These are phyloP conservation scores for Campylorhamphus procurvoides DNA, from an alignment of 2,113 vertebrate genomes.

Conservation along the genomic window DNA sequence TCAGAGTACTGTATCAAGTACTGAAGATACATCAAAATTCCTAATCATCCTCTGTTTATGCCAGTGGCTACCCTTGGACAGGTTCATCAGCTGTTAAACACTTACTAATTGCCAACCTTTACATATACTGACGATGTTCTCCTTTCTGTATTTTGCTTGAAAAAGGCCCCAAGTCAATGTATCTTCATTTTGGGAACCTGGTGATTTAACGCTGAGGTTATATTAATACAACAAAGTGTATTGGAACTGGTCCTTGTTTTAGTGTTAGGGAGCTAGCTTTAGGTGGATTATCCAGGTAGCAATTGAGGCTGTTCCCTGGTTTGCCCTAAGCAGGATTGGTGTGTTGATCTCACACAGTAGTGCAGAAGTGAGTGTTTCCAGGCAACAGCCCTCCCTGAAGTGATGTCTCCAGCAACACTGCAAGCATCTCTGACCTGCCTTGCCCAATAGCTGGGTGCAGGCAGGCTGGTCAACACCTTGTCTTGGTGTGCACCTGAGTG, in stretches of 20 bases:
- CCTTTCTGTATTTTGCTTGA: background rate
- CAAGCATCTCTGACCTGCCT: background rate
- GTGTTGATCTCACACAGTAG: rapidly evolving
- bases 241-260: background rate
- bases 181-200: background rate
- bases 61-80: background rate
- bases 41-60: background rate
- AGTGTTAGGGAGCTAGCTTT: background rate
- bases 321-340: background rate
- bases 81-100: background rate
- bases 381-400: background rate
- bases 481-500: rapidly evolving
- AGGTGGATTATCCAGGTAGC: background rate
- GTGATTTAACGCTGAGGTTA: background rate
- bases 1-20: background rate
- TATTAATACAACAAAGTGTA: background rate
- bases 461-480: background rate
- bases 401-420: background rate
- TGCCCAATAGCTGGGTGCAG: background rate
- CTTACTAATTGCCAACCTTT: background rate
- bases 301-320: background rate
- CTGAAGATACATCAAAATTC: background rate
- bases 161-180: background rate
- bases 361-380: background rate
- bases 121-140: background rate